Base-by-base conservation (phyloP, 2,113 vertebrate genomes). In the Lasiurus cinereus region DNA sequence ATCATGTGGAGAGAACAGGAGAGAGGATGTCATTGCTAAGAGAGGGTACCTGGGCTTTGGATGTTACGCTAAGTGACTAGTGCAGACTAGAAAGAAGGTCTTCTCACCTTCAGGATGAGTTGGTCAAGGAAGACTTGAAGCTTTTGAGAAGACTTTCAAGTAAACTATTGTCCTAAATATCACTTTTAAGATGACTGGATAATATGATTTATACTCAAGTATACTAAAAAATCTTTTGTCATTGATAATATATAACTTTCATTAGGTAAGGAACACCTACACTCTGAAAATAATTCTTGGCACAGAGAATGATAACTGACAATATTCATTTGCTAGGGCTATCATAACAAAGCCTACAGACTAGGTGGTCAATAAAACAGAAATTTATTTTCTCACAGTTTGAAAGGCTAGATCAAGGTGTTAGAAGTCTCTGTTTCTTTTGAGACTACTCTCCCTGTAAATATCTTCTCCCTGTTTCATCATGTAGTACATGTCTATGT, bases 181-280 rank as follows among this genome's bases (percentile, higher is more conserved):
- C 15, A 62, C 13, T 86, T 73, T 89, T 18, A 77, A 39, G 11
- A 59, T 67, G 43, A 46, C 8, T 76, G 15, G 18, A 79, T 85
- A 72, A 86, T 48, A 56, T 46, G 70, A 88, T 66, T 89, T 87
- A 94, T 21, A 36, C 29, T 46, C 22, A 83, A 87, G 31, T n/a
- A 27, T 16, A 59, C 24, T 66, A n/a, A 69, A 69, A 67, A 54
- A 19, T 31, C 14, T 52, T 90, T 76, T 31, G 31, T 64, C 36
- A 64, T 29, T 83, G 52, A 76, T 39, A 22, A 70, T 77, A n/a
- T 14, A 48, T 62, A 69, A 6, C 36, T 93, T 85, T 50, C 21
- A 16, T 29, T 72, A 93, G 10, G 46, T 76, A 82, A 66, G 31
- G 36, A 67, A 14, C 24, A 48, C 11, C 14, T 80, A 16, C 15